Percentiles rank a stretch among this genome's conserved stretches.
Evolutionary conservation across 2,797 vertebrate species (phyloP).

Genomic region (Micromesistius poutassou): DNA sequence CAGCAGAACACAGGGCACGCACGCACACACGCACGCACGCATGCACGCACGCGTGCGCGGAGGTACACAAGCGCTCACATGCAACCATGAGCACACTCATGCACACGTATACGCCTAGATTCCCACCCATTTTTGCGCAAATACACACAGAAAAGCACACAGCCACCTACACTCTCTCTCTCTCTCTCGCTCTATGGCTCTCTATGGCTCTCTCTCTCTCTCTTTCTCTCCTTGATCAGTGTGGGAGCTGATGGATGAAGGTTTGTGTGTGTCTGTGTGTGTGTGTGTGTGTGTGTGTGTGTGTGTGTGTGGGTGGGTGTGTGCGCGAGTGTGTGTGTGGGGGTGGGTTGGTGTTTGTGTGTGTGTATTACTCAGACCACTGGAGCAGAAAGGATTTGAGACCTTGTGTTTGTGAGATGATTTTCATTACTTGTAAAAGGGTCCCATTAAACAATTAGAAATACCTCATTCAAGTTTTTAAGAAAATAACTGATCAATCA

Average conservation of each 20-base stretch:
- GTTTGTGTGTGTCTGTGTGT: background rate
- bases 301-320: background rate
- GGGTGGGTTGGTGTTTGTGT: too few relatives aligned
- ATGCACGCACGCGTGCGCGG: too few relatives aligned
- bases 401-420: background rate
- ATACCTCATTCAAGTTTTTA: background rate
- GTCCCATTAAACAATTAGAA: background rate
- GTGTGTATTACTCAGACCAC: constrained; percentile 2
- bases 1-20: too few relatives aligned
- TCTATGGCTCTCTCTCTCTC: too few relatives aligned
- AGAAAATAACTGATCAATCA: background rate
- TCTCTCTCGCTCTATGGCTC: background rate
- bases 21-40: too few relatives aligned
- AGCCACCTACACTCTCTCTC: background rate
- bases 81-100: background rate
- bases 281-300: background rate
- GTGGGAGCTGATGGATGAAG: background rate
- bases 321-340: too few relatives aligned
- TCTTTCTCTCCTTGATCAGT: background rate
- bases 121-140: background rate
- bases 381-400: background rate
- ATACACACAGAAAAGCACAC: background rate
- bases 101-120: background rate
- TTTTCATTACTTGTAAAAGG: background rate
- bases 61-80: too few relatives aligned